Base-by-base conservation (phyloP, 1,140 invertebrate species). In the Drosophila varians region DNA sequence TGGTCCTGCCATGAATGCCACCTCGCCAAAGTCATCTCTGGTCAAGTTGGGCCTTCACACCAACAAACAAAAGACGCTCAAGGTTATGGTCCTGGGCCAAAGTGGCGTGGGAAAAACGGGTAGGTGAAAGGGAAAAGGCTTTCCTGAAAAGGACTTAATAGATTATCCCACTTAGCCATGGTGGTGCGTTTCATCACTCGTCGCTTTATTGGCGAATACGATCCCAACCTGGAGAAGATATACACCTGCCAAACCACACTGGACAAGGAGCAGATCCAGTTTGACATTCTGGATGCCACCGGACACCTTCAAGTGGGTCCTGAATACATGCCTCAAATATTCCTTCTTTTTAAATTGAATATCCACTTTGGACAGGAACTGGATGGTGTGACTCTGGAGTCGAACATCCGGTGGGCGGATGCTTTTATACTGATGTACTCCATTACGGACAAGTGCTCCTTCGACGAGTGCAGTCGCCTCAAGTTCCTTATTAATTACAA, bases 401-500 rank as follows among this genome's bases (percentile, higher is more conserved):
- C 94, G 9, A 95, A 96, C 77, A 95, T 97, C 26, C 92, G 95
- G 28, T 97, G 96, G 94, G 96, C 95, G 12, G 96, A 97, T 83
- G 96, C 95, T 4, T 97, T 97, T 84, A 94, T 97, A 31, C 92
- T 97, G 1, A 95, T 97, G 90, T 97, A 96, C 86, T 95, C 96
- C 0, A 94, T 97, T 2, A 96, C 95, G 3, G 96, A 97, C 86
- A 95, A 96, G 69, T 95, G 95, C 71, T 96, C 96, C 21, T 97
- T 97, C 90, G 95, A 97, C 84, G 95, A 96, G 83, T 96, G 95
- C 79, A 95, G 95, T 82, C 93, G 95, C 3, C 92, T 96, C 2
- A 95, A 96, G 83, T 96, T 95, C 78, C 92, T 96, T 40, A 96
- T 96, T 64, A 95, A 95, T 77, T 95, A 96, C 77, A 96, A 94